Evolutionary conservation across 2,113 vertebrate genomes (phyloP).

Genomic region (Eudorcas thomsonii): DNA sequence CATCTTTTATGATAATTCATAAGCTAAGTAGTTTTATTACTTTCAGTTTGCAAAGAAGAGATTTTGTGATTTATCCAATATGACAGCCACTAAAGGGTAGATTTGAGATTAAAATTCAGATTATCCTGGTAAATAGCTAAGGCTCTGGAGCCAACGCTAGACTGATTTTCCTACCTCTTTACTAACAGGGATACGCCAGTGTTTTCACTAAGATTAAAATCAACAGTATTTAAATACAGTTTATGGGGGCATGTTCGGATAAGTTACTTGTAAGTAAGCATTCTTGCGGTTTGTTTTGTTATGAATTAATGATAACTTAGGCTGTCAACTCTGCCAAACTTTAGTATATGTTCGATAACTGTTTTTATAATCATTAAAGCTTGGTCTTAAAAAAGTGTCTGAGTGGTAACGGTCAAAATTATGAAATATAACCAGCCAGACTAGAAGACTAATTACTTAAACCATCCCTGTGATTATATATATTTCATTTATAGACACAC

Average conservation of each 20-base stretch:
- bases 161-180: not conserved
- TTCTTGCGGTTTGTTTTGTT: conserved; percentile 61
- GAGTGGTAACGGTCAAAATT: conserved; percentile 46
- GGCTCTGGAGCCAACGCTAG: not conserved
- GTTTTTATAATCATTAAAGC: conserved; percentile 51
- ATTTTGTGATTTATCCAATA: not conserved
- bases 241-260: conserved; percentile 47
- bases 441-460: conserved; percentile 8
- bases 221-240: conserved; percentile 32
- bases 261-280: conserved; percentile 50
- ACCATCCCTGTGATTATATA: not conserved
- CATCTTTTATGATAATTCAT: not conserved
- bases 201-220: conserved; percentile 34
- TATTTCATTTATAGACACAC: not conserved
- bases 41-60: not conserved
- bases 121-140: not conserved
- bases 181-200: not conserved
- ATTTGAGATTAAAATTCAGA: not conserved
- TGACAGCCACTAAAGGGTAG: not conserved
- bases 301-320: conserved; percentile 55
- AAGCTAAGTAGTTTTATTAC: not conserved
- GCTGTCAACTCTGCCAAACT: conserved; percentile 51
- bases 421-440: not conserved
- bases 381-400: conserved; percentile 31
- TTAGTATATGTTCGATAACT: conserved; percentile 53